Conservation (phyloP, 2,888 invertebrate genomes). For the Caprella mutica region DNA sequence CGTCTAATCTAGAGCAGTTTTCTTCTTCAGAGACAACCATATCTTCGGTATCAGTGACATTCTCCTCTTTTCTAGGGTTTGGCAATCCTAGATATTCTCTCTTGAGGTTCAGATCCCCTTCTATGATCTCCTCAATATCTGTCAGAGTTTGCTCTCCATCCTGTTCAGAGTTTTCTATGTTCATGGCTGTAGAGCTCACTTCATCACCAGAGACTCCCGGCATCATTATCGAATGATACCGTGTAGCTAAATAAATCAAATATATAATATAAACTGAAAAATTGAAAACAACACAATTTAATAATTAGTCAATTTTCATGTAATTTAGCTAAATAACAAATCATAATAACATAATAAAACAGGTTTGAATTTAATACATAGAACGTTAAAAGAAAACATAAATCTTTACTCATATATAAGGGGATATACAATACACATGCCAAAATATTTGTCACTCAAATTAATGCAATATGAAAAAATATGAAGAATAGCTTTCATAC, state of each 20-base stretch:
- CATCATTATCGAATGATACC: background rate
- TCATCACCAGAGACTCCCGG: slow-evolving; percentile 11
- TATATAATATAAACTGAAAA: slow-evolving; percentile 3
- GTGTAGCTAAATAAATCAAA: background rate
- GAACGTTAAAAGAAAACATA: too few species aligned
- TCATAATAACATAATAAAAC: too few species aligned
- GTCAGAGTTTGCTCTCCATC: slow-evolving; percentile 14
- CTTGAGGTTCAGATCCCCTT: background rate
- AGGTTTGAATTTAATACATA: too few species aligned
- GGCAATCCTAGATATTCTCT: background rate
- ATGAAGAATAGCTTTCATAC: too few species aligned
- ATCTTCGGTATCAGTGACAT: slow-evolving; percentile 11
- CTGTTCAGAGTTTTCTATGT: slow-evolving; percentile 12
- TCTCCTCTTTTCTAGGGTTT: background rate
- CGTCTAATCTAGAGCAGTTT: background rate
- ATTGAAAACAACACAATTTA: too few species aligned
- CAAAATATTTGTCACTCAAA: too few species aligned
- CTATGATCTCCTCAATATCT: slow-evolving; percentile 26
- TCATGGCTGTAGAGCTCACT: slow-evolving; percentile 14
- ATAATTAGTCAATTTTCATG: too few species aligned
- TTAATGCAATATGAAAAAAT: too few species aligned
- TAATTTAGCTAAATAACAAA: too few species aligned
- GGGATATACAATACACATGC: too few species aligned
- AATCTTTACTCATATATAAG: too few species aligned
- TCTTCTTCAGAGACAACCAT: slow-evolving; percentile 12